Base-by-base conservation (phyloP, 2,888 invertebrate species). In the Papilio protenor region DNA sequence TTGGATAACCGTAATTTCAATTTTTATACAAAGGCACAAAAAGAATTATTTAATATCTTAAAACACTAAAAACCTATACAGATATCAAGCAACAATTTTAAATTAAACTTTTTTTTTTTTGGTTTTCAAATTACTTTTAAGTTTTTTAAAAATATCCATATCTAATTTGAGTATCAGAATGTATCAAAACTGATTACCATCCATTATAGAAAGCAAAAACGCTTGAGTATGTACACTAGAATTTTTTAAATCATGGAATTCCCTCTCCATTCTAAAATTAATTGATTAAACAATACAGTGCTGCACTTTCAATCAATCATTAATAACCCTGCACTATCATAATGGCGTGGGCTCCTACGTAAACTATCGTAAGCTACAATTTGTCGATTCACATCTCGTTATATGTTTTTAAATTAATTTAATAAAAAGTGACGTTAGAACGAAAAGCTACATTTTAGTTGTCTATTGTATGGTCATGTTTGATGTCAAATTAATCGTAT, bases 241-340 rank as follows among this genome's bases (percentile, higher is more conserved):
- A 47, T 74, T 23, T 23, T 76, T 77, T 76, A 69, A 76, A 81
- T 79, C 79, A 87, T 88, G 90, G 91, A 92, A 92, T 91, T 91
- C 90, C 90, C 90, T 86, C 81, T 82, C 86, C 86, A 87, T 89
- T 88, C 85, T 84, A 83, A 81, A 84, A 77, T 69, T 57, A 74
- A 77, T 72, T 66, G 55, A 79, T 78, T 72, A 70, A 78, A 57
- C 70, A 73, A 77, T 84, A 80, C 84, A 78, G 81, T 86, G 87
- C 89, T 89, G 91, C 93, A 92, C 92, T 91, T 92, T 90, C 87
- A 88, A 89, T 87, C 84, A 81, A 76, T 79, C 64, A 55, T 72
- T 75, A 69, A 74, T 59, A 77, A 40, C 21, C 27, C 10, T 71
- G 23, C 11, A 23, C 14, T 52, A 52, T 40, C 40, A 40, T 8